Base-by-base conservation (phyloP, 2,888 invertebrate genomes). In the Saturnia pavonia region DNA sequence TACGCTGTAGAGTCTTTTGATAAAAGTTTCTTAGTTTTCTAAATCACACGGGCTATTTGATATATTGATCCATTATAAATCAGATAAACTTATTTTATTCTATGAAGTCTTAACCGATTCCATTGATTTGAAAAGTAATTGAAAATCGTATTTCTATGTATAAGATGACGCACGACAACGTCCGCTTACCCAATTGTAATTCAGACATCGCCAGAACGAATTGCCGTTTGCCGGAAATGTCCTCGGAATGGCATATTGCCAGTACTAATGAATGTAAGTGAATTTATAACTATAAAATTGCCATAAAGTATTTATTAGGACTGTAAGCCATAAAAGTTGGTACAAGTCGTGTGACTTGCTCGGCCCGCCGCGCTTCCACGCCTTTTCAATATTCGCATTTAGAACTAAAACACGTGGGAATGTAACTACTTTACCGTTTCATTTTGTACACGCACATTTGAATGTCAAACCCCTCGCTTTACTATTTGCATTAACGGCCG, bases 221-320 rank as follows among this genome's bases (percentile, higher is more conserved):
- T 88, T 85, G 88, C 81, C 77, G 80, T 81, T 89, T 88, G 85
- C 85, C 88, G 90, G 90, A 90, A 91, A 88, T 85, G 84, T 86
- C 88, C 85, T 85, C 79, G 72, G 79, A 85, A 87, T 91, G 92
- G 91, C 91, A 88, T 79, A 75, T 78, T 85, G 91, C 92, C 92
- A 92, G 84, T 83, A 78, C 75, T 85, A 87, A 88, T 87, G 82
- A 86, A 84, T 83, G 81, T 81, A 84, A 81, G 81, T 82, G 73
- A 84, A 80, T 82, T 83, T 80, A 82, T 83, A 80, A 80, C 81
- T 77, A 81, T 80, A 81, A 74, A 77, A 80, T 80, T 76, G 76
- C 76, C 72, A 72, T 77, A 75, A 74, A 75, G 11, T 54, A n/a
- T 75, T 76, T 75, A 73, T 72, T 74, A 43, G 72, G 67, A 72